phyloP scores from a whole-genome alignment of 2,888 invertebrate genomes.

The Nebria salina region DNA sequence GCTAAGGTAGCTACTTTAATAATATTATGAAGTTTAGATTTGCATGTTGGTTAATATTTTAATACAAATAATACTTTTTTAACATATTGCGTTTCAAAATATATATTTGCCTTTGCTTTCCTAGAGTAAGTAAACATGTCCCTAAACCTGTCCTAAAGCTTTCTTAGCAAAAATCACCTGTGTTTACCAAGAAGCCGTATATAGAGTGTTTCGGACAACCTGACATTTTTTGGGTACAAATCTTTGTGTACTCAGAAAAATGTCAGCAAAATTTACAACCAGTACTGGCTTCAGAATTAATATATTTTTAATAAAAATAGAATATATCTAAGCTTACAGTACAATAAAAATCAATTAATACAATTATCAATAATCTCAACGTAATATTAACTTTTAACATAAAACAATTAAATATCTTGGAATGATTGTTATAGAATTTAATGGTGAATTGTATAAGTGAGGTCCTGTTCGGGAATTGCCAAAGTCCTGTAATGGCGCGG shows the following conservation, averaged over 20 bases:
- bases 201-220: background rate
- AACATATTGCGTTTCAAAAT: background rate
- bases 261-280: background rate
- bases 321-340: background rate
- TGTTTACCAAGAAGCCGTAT: slow-evolving; percentile 38
- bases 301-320: background rate
- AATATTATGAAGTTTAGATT: too few species aligned
- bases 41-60: too few species aligned
- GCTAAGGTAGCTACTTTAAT: too few species aligned
- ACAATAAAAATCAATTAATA: too few species aligned
- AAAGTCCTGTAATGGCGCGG: background rate
- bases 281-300: background rate
- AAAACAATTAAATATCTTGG: too few species aligned
- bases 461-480: background rate
- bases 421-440: background rate
- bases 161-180: slow-evolving; percentile 38
- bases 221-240: background rate
- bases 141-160: slow-evolving; percentile 31
- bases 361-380: too few species aligned
- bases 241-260: background rate
- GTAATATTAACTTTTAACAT: too few species aligned
- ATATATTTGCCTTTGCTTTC: background rate
- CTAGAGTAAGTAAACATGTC: background rate
- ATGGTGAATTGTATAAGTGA: background rate
- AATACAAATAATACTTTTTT: background rate